These are phyloP conservation scores for Linyphia triangularis DNA, from an alignment of 2,888 invertebrate genomes.

Conservation along the genomic window DNA sequence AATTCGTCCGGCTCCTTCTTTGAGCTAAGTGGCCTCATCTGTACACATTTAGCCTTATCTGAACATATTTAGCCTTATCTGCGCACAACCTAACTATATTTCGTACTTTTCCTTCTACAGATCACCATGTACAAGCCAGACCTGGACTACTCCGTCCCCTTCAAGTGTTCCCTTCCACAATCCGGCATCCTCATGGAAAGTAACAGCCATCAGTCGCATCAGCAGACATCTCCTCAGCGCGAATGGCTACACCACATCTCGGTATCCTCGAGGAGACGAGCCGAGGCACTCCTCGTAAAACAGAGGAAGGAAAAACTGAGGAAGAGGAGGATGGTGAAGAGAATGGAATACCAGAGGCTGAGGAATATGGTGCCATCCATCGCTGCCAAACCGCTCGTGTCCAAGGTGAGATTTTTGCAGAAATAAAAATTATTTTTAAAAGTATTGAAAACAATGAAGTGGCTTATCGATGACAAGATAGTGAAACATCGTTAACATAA, in stretches of 20 bases:
- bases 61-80: background rate
- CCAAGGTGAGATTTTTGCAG: slow-evolving; percentile 79
- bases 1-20: too few species aligned
- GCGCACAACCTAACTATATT: too few species aligned
- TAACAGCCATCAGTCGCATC: background rate
- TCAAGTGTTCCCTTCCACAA: background rate
- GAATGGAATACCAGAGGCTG: slow-evolving; percentile 79
- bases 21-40: too few species aligned
- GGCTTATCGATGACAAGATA: background rate
- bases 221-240: background rate
- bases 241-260: slow-evolving; percentile 64
- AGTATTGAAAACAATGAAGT: background rate
- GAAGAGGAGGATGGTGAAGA: slow-evolving; percentile 71
- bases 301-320: slow-evolving; percentile 62
- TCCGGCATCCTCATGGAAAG: slow-evolving; percentile 42
- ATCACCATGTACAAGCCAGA: slow-evolving; percentile 43
- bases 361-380: slow-evolving; percentile 80
- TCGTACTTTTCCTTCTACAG: background rate
- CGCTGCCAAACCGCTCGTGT: slow-evolving; percentile 80
- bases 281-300: slow-evolving; percentile 41
- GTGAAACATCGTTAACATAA: background rate
- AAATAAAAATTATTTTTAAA: too few species aligned
- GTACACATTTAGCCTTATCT: too few species aligned
- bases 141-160: background rate
- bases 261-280: slow-evolving; percentile 45